A percentile compares a stretch with the other conserved stretches of the same genome.
These are phyloP conservation scores for Galeopterus variegatus DNA, from an alignment of 2,113 vertebrate genomes.

Conservation along the genomic window DNA sequence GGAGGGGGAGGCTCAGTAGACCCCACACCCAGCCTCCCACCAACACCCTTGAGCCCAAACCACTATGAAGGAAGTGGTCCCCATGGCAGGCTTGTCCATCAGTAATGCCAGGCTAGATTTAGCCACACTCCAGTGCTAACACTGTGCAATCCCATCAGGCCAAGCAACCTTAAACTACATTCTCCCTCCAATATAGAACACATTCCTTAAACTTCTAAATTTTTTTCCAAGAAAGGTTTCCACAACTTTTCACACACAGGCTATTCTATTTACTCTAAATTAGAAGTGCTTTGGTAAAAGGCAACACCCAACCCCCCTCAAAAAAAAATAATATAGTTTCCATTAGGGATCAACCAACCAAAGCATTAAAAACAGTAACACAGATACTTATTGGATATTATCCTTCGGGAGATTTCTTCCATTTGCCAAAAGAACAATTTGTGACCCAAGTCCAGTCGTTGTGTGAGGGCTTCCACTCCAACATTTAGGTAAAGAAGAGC, in stretches of 20 bases:
- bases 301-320: accelerated
- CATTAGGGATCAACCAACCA: not conserved
- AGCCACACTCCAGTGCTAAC: not conserved
- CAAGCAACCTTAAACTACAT: not conserved
- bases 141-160: not conserved
- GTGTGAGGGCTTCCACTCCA: not conserved
- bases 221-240: not conserved
- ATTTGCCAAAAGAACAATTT: not conserved
- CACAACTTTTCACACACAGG: not conserved
- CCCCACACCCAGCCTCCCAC: not conserved
- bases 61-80: not conserved
- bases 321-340: not conserved
- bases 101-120: not conserved
- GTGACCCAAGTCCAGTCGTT: not conserved
- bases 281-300: not conserved
- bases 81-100: accelerated
- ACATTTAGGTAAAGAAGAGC: not conserved
- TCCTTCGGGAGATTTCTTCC: not conserved
- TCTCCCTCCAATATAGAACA: not conserved
- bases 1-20: no score
- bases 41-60: not conserved
- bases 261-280: not conserved
- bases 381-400: not conserved
- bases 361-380: not conserved
- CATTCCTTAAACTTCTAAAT: not conserved